Evolutionary conservation across 2,888 invertebrate species (phyloP).

Genomic region (Abrostola triplasia): DNA sequence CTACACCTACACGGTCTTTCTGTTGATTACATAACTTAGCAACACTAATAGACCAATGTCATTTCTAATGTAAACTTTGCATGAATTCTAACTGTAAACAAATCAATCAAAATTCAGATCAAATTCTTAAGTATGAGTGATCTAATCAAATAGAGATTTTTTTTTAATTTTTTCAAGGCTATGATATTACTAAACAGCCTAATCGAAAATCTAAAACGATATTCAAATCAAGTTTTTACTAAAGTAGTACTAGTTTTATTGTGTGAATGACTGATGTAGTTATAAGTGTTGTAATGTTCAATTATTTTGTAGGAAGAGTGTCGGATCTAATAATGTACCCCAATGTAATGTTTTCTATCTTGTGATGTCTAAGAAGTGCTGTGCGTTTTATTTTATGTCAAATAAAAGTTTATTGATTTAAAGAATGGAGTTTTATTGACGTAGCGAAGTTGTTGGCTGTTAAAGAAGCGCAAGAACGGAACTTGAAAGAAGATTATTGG

Average conservation of each 20-base stretch:
- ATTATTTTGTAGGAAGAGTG: slow-evolving; percentile 54
- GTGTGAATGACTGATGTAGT: slow-evolving; percentile 62
- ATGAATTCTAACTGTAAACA: no score
- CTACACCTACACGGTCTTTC: no score
- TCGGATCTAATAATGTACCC: slow-evolving; percentile 48
- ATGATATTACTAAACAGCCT: not conserved
- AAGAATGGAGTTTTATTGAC: slow-evolving; percentile 23
- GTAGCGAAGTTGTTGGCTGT: not conserved
- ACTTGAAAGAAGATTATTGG: no score
- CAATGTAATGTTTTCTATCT: slow-evolving; percentile 62
- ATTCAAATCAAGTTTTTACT: slow-evolving; percentile 22
- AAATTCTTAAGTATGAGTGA: no score
- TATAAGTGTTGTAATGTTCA: slow-evolving; percentile 55
- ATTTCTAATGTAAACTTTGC: not conserved
- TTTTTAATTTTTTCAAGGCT: not conserved
- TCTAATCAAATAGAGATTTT: not conserved
- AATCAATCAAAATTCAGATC: no score
- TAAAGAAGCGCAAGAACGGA: no score
- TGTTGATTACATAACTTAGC: no score
- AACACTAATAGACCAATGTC: not conserved
- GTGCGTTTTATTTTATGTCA: slow-evolving; percentile 64
- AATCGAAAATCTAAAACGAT: not conserved
- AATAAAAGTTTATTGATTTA: slow-evolving; percentile 61
- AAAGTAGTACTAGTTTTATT: slow-evolving; percentile 25
- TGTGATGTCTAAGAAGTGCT: slow-evolving; percentile 64